Base-by-base conservation (phyloP, 92 coral and sea anemone genomes). In the Paramuricea clavata region DNA sequence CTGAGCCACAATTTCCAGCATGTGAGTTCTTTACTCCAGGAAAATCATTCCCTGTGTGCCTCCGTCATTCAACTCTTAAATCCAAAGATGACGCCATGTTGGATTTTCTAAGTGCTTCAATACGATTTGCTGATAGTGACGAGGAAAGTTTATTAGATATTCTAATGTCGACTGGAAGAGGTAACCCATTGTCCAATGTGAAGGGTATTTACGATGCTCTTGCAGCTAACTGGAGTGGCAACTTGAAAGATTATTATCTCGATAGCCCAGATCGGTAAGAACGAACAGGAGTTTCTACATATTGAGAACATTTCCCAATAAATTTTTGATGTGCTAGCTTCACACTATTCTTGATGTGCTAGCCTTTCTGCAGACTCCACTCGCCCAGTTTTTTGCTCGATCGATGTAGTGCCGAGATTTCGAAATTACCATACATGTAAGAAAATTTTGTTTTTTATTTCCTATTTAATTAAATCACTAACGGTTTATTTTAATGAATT, bases 61-160 rank as follows among this genome's bases (percentile, higher is more conserved):
- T 90, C 15, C 90, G 93, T n/a, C 93, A 90, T 78, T 65, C 87
- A 30, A 86, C 80, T 60, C n/a, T 67, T 3, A 54, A 62, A 27
- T 65, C 81, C 8, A 49, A 30, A 5, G 93, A 90, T 59, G 88
- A 90, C 71, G 90, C 82, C 27, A 60, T 31, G 54, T 72, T 75
- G 13, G 89, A 86, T 35, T 83, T 75, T n/a, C 70, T 84, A 34
- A 74, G 89, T 8, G 88, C 78, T 1, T 28, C 93, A 36, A n/a
- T 90, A 36, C 81, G 81, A 35, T 86, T 90, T 75, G 93, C 90
- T n/a, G 90, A 77, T 25, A 86, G 90, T 17, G 89, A 86, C 27
- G 75, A 17, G 11, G 85, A 87, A 15, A 86, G 90, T 33, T 88
- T 87, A 21, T 67, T 64, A 52, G 93, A 90, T 49, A 56, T 90